phyloP scores from a whole-genome alignment of 2,797 vertebrate genomes.

The Gadopsis bispinosus region DNA sequence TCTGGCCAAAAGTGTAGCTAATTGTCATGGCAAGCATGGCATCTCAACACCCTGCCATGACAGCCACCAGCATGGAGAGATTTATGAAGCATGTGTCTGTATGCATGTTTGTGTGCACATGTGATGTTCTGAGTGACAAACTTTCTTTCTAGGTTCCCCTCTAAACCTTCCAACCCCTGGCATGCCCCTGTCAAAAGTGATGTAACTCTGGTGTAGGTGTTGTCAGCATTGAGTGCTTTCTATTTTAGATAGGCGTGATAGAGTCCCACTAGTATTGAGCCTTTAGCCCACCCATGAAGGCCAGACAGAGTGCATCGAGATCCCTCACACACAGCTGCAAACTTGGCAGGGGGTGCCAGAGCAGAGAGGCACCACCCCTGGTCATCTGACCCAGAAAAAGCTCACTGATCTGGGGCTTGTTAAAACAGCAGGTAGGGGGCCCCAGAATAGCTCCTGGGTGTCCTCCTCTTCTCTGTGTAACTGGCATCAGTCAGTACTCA shows the following conservation, averaged over 20 bases:
- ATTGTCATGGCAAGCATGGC: slow-evolving; percentile 65
- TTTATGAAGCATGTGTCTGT: slow-evolving; percentile 60
- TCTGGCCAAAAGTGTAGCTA: slow-evolving; percentile 74
- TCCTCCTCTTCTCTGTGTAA: slow-evolving; percentile 30
- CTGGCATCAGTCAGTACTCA: slow-evolving; percentile 39
- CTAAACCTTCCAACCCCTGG: slow-evolving; percentile 13
- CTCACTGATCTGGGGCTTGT: slow-evolving; percentile 68
- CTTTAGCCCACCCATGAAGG: slow-evolving; percentile 8
- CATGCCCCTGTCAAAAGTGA: slow-evolving; percentile 17
- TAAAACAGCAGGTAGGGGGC: slow-evolving; percentile 60
- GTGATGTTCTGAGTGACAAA: slow-evolving; percentile 15
- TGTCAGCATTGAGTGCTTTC: slow-evolving; percentile 2
- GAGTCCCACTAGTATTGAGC: slow-evolving; percentile 9
- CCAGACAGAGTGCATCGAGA: slow-evolving; percentile 27
- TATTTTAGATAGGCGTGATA: neutral
- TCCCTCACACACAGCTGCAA: slow-evolving; percentile 46
- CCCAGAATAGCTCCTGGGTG: slow-evolving; percentile 44
- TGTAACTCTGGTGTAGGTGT: slow-evolving; percentile 2
- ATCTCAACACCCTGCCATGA: slow-evolving; percentile 44
- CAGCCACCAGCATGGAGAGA: slow-evolving; percentile 60
- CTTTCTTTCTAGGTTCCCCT: slow-evolving; percentile 2
- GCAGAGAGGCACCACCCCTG: slow-evolving; percentile 39
- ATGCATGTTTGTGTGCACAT: slow-evolving; percentile 33
- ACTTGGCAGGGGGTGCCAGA: slow-evolving; percentile 23
- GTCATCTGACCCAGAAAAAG: slow-evolving; percentile 60